Conservation (phyloP, 1,140 invertebrate species). For the Drosophila elegans region DNA sequence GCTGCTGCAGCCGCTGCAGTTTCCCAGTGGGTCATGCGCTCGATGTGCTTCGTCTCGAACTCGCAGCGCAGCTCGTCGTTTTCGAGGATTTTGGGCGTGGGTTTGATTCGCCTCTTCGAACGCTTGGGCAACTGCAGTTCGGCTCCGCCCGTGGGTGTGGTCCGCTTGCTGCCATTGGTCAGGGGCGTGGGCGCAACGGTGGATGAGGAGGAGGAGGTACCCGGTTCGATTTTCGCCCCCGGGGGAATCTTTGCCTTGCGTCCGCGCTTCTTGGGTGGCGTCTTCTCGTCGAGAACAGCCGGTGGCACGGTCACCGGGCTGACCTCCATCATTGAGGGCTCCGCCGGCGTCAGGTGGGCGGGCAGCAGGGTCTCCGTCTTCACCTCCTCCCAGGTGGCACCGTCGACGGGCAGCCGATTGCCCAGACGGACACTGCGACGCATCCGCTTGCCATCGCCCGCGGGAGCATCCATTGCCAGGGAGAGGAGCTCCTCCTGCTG, state of each 20-base stretch:
- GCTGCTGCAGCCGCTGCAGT: conserved; percentile 19
- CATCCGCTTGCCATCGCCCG: conserved; percentile 53
- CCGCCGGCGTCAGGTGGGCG: neutral
- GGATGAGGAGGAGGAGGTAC: neutral
- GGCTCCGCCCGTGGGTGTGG: neutral
- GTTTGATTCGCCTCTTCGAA: conserved; percentile 86
- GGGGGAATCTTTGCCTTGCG: conserved; percentile 73
- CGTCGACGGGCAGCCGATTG: conserved; percentile 58
- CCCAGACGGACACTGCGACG: conserved; percentile 76
- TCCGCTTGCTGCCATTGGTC: conserved; percentile 60
- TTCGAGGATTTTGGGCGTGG: conserved; percentile 86
- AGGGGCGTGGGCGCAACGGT: conserved; percentile 2
- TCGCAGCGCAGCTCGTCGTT: conserved; percentile 87
- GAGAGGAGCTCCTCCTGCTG: conserved; percentile 29
- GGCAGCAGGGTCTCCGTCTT: conserved; percentile 40
- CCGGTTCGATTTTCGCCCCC: conserved; percentile 5
- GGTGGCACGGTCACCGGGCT: neutral
- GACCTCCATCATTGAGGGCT: neutral
- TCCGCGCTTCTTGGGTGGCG: conserved; percentile 80
- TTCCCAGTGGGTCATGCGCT: conserved; percentile 82
- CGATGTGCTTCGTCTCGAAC: conserved; percentile 86
- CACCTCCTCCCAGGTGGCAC: conserved; percentile 45
- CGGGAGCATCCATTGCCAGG: conserved; percentile 8
- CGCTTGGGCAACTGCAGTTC: conserved; percentile 69
- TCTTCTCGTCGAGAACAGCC: conserved; percentile 65